Evolutionary conservation across 1,140 invertebrate species (phyloP).

Genomic region (Tribolium castaneum): DNA sequence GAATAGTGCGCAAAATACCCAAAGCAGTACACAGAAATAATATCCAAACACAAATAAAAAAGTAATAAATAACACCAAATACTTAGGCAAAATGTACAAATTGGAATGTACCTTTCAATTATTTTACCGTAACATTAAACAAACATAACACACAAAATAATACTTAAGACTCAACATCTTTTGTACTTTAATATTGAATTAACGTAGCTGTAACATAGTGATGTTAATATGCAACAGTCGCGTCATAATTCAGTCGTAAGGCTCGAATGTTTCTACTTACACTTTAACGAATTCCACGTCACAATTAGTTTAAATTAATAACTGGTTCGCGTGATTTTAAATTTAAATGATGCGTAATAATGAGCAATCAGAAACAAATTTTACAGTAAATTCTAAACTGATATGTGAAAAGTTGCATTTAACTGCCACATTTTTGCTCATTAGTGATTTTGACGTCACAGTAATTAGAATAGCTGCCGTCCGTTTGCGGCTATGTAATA

Average conservation of each 20-base stretch:
- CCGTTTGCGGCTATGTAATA: no score
- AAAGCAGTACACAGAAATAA: background rate
- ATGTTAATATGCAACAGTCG: background rate
- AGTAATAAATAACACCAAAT: background rate
- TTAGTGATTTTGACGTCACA: no score
- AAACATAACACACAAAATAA: background rate
- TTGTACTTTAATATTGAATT: background rate
- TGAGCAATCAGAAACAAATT: no score
- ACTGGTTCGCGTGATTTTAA: background rate
- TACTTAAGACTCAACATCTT: background rate
- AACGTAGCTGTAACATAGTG: background rate
- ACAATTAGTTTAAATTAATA: background rate
- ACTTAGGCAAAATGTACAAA: background rate
- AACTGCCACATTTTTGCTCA: no score
- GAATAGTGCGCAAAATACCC: background rate
- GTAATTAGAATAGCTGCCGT: no score
- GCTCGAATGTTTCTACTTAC: background rate
- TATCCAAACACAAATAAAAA: background rate
- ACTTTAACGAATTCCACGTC: background rate
- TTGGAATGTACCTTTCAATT: background rate
- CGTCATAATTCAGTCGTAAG: slow-evolving; percentile 26
- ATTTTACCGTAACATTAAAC: background rate
- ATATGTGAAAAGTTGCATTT: no score
- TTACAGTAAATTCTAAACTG: no score
- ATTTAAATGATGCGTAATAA: no score